A percentile compares a stretch with the other conserved stretches of the same genome.
phyloP scores from a whole-genome alignment of 35 echinoderm and acorn worm genomes.

The Heliocidaris erythrogramma region DNA sequence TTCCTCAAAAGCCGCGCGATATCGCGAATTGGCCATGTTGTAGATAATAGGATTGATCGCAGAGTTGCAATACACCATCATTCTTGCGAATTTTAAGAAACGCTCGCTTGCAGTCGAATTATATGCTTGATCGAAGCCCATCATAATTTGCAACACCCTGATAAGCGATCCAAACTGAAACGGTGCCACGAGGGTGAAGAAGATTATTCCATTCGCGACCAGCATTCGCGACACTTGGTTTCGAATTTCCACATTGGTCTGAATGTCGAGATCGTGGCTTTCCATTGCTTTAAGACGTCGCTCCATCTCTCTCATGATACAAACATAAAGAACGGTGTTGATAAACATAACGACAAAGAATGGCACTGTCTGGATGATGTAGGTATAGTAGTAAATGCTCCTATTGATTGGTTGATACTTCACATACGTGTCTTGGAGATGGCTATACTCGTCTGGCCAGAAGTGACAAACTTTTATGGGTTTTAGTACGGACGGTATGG shows the following conservation, averaged over 20 bases:
- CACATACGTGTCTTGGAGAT: neutral
- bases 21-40: slow-evolving; percentile 77
- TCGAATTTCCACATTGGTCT: slow-evolving; percentile 67
- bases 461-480: slow-evolving; percentile 21
- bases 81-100: slow-evolving; percentile 24
- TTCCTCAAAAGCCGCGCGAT: slow-evolving; percentile 72
- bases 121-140: neutral
- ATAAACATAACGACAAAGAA: slow-evolving; percentile 76
- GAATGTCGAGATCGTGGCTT: slow-evolving; percentile 61
- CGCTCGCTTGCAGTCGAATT: neutral
- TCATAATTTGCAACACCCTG: neutral
- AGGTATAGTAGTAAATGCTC: slow-evolving; percentile 22
- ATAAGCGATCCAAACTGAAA: slow-evolving; percentile 66
- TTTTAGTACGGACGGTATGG: slow-evolving; percentile 38
- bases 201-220: slow-evolving; percentile 76
- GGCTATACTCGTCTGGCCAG: slow-evolving; percentile 61
- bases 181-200: slow-evolving; percentile 68
- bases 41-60: slow-evolving; percentile 93
- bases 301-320: slow-evolving; percentile 65
- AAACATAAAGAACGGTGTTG: slow-evolving; percentile 74
- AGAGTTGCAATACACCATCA: slow-evolving; percentile 74
- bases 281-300: slow-evolving; percentile 61
- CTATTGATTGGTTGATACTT: slow-evolving; percentile 8
- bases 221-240: slow-evolving; percentile 82
- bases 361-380: slow-evolving; percentile 64